These are phyloP conservation scores for Drosophila nr. perissopoda DNA, from an alignment of 2,888 invertebrate species.

Conservation along the genomic window DNA sequence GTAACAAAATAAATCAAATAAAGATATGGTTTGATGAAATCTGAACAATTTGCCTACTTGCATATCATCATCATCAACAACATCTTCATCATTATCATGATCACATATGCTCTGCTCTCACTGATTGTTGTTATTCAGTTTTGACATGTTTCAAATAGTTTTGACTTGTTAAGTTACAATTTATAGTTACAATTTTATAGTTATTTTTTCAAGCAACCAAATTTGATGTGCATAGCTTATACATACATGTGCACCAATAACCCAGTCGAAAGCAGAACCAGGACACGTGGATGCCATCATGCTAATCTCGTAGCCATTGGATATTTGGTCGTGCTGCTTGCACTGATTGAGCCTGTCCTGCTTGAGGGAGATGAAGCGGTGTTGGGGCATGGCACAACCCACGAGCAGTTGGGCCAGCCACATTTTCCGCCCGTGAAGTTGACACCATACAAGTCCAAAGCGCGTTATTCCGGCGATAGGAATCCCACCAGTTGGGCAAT, in stretches of 20 bases:
- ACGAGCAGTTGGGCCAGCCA: slow-evolving; percentile 48
- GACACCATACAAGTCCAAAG: slow-evolving; percentile 20
- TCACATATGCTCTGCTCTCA: neutral
- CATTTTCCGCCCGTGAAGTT: slow-evolving; percentile 34
- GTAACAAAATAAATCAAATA: slow-evolving; percentile 34
- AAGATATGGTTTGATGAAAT: slow-evolving; percentile 38
- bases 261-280: too few species aligned
- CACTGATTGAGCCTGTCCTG: neutral
- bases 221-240: slow-evolving; percentile 14
- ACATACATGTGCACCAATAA: neutral
- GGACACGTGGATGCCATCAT: neutral
- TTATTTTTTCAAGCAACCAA: slow-evolving; percentile 5
- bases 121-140: neutral
- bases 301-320: neutral
- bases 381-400: slow-evolving; percentile 33
- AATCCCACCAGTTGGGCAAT: slow-evolving; percentile 7
- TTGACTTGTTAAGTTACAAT: slow-evolving; percentile 9
- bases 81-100: neutral
- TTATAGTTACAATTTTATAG: neutral
- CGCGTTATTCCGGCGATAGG: neutral
- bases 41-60: neutral
- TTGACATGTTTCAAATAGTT: slow-evolving; percentile 12
- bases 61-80: neutral
- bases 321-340: neutral
- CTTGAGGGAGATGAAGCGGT: accelerated